Evolutionary conservation across 92 coral and sea anemone species (phyloP).

Genomic region (Palythoa grandiflora): DNA sequence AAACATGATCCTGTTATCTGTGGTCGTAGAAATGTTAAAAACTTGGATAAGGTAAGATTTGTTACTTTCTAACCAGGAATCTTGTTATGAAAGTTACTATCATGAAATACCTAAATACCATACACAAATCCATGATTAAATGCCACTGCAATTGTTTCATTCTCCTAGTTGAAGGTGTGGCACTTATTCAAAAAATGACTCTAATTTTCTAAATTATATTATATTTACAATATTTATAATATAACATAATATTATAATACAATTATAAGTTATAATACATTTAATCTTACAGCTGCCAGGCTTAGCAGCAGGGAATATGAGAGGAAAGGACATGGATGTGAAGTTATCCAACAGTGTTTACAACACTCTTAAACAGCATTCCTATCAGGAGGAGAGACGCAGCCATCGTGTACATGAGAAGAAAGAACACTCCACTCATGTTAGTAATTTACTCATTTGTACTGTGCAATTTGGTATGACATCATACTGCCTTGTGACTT

Average conservation of each 20-base stretch:
- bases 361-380: constrained; percentile 93
- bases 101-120: too few species aligned
- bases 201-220: too few species aligned
- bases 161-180: too few species aligned
- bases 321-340: constrained; percentile 82
- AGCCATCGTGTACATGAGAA: constrained; percentile 95
- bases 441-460: constrained; percentile 61
- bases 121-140: too few species aligned
- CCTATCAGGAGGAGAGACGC: constrained; percentile 88
- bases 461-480: too few species aligned
- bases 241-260: too few species aligned
- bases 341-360: constrained; percentile 94
- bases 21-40: constrained; percentile 92
- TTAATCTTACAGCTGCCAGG: constrained; percentile 80
- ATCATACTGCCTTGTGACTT: too few species aligned
- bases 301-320: constrained; percentile 95
- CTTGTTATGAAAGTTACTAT: too few species aligned
- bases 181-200: too few species aligned
- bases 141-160: too few species aligned
- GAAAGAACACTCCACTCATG: constrained; percentile 99
- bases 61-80: not conserved
- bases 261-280: too few species aligned
- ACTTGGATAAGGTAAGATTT: constrained; percentile 82
- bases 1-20: constrained; percentile 94
- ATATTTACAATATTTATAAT: too few species aligned